Conservation (phyloP, 1,140 invertebrate genomes). For the Trachymyrmex septentrionalis region DNA sequence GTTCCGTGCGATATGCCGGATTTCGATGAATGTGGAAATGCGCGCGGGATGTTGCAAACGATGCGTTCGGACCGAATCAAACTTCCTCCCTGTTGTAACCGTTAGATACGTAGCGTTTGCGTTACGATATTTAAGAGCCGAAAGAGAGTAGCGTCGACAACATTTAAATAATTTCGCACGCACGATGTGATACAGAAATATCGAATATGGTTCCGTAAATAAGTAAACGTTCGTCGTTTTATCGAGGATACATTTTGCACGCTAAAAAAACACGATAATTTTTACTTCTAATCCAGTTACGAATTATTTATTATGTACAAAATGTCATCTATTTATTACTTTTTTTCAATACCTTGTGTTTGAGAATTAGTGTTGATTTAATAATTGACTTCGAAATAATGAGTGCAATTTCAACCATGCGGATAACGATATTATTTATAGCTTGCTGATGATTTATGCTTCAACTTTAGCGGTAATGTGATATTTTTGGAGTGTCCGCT, state of each 20-base stretch:
- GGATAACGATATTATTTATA: neutral
- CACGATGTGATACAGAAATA: neutral
- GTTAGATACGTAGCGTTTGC: slow-evolving; percentile 1
- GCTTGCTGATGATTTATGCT: slow-evolving; percentile 1
- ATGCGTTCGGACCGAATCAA: slow-evolving; percentile 54
- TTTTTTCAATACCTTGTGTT: neutral
- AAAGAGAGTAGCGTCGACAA: neutral
- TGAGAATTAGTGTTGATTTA: slow-evolving; percentile 4
- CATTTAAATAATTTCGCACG: neutral
- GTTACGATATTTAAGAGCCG: slow-evolving; percentile 15
- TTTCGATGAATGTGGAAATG: slow-evolving; percentile 56
- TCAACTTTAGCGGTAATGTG: neutral
- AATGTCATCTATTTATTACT: neutral
- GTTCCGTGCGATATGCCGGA: slow-evolving; percentile 57
- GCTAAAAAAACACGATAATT: neutral
- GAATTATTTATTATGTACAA: neutral
- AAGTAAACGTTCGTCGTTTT: neutral
- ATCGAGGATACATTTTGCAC: neutral
- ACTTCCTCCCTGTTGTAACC: slow-evolving; percentile 28
- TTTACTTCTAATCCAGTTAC: neutral
- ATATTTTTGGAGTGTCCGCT: neutral
- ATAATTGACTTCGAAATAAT: neutral
- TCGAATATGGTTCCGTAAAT: neutral
- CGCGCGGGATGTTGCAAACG: slow-evolving; percentile 47
- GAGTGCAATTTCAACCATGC: neutral